A percentile compares a stretch with the other conserved stretches of the same genome.
phyloP scores from a whole-genome alignment of 2,797 vertebrate species.

The Poecile montanus region DNA sequence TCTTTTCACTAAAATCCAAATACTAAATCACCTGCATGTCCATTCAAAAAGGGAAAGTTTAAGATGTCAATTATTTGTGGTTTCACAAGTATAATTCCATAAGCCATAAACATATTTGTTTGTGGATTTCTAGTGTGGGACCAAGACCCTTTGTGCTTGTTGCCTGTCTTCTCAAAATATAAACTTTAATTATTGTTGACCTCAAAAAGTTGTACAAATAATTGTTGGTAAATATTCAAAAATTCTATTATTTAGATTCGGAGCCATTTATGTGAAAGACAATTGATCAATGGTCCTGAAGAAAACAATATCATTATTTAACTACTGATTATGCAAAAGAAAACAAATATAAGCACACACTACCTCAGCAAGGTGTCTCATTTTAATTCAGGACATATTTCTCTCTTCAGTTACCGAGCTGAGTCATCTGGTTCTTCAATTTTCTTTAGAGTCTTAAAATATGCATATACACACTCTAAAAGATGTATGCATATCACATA shows the following conservation, averaged over 20 bases:
- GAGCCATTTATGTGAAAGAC: neutral
- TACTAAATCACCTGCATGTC: neutral
- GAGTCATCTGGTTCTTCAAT: neutral
- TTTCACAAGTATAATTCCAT: neutral
- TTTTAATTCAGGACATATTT: neutral
- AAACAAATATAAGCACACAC: neutral
- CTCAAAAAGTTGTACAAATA: neutral
- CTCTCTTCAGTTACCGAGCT: neutral
- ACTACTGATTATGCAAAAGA: neutral
- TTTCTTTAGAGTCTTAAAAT: conserved; percentile 27
- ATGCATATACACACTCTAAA: neutral
- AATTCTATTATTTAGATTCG: neutral
- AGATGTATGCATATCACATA: neutral
- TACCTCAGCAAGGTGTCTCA: neutral
- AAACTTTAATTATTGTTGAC: neutral
- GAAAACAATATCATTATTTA: neutral
- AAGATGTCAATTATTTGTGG: neutral
- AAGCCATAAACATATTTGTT: neutral
- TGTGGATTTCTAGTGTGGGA: neutral
- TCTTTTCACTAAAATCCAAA: neutral
- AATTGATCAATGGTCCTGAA: neutral
- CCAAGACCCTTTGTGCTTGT: neutral
- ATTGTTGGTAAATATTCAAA: neutral
- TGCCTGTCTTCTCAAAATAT: neutral
- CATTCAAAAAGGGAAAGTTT: neutral